phyloP scores from a whole-genome alignment of 2,888 invertebrate species.

The Temnothorax ravouxi region DNA sequence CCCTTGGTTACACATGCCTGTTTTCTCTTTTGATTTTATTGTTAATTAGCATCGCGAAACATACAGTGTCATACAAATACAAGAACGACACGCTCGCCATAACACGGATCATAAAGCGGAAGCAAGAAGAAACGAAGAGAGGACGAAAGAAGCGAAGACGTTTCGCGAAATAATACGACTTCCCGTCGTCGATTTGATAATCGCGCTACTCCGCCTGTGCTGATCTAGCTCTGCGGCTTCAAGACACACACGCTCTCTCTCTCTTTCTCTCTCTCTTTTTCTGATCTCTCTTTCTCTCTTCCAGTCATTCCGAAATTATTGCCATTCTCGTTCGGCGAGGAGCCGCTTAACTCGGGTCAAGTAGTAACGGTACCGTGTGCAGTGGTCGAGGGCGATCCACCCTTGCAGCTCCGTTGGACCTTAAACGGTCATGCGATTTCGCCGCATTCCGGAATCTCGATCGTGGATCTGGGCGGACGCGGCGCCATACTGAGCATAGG shows the following conservation, averaged over 20 bases:
- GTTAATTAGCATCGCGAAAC: conserved; percentile 21
- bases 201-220: conserved; percentile 15
- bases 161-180: neutral
- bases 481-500: conserved; percentile 89
- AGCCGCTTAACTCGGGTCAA: conserved; percentile 89
- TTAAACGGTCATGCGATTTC: conserved; percentile 86
- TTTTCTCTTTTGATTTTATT: conserved; percentile 13
- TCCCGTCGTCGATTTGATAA: conserved; percentile 3
- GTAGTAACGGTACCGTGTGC: conserved; percentile 89
- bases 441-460: conserved; percentile 87
- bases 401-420: conserved; percentile 89
- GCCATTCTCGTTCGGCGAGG: conserved; percentile 88
- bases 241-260: conserved; percentile 1
- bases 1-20: conserved; percentile 15
- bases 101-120: conserved; percentile 1
- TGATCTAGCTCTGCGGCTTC: conserved; percentile 16
- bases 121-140: conserved; percentile 40
- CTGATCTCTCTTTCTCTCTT: conserved; percentile 72
- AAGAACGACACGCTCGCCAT: neutral
- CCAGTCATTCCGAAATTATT: conserved; percentile 85
- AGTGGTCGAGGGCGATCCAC: conserved; percentile 89
- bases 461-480: conserved; percentile 89
- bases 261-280: conserved; percentile 15
- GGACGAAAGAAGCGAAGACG: neutral
- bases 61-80: conserved; percentile 17